Conservation (phyloP, 2,888 invertebrate species). For the Lasioglossum calceatum region DNA sequence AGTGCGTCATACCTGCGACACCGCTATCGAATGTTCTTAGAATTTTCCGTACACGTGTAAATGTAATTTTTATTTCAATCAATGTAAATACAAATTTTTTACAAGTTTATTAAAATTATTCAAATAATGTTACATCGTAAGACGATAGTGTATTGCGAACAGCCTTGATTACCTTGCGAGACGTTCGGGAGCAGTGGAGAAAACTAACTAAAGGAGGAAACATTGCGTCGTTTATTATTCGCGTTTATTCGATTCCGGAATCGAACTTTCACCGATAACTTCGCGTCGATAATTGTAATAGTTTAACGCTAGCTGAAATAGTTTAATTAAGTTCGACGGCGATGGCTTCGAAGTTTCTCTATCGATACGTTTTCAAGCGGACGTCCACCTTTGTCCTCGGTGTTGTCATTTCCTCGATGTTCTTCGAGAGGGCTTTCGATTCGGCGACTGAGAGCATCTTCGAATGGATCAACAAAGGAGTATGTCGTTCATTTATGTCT, state of each 20-base stretch:
- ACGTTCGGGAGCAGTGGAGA: not conserved
- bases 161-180: not conserved
- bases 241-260: not conserved
- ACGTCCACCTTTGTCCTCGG: slow-evolving; percentile 84
- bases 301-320: not conserved
- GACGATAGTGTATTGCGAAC: too few species aligned
- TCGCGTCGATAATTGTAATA: not conserved
- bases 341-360: slow-evolving; percentile 61
- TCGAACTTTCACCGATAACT: not conserved
- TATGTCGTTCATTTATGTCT: slow-evolving; percentile 44
- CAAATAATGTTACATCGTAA: not conserved
- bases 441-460: slow-evolving; percentile 81
- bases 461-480: slow-evolving; percentile 83
- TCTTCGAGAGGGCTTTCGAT: slow-evolving; percentile 85
- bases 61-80: not conserved
- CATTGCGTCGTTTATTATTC: not conserved
- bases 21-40: not conserved
- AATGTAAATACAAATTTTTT: slow-evolving; percentile 12
- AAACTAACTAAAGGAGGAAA: not conserved
- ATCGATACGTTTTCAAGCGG: slow-evolving; percentile 80
- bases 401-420: slow-evolving; percentile 81
- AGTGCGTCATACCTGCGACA: not conserved
- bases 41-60: not conserved
- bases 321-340: not conserved
- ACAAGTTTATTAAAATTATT: not conserved